Evolutionary conservation across 1,140 invertebrate genomes (phyloP), one percentile per base, ranked within the genome.

Genomic region (Zaprionus davidi): DNA sequence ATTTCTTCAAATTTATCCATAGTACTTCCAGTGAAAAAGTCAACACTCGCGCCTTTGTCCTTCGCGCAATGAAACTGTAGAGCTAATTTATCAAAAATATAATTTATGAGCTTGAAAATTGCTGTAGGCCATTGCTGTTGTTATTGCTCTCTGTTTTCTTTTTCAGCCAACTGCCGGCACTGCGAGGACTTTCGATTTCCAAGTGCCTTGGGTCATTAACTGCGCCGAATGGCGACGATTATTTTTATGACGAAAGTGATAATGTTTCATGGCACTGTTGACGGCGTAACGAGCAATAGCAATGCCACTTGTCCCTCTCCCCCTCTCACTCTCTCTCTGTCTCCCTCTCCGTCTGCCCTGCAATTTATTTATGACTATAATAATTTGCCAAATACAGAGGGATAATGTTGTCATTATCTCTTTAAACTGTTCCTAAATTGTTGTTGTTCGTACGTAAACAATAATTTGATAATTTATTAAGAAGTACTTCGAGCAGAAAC

Each of bases 31-130:
- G 3, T 3, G 3, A 0, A 11, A 34, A 11, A 34, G 9, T 34
- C 20, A 34, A 51, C 41, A 31, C 36, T n/a, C 15, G n/a, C 15
- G 41, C 5, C 5, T 7, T 44, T 44, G 5, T 20, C 24, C 5
- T 6, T 11, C 36, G 36, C 59, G 15, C 65, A 76, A 53, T 62
- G 53, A 64, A 72, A 49, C 26, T 70, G 66, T 69, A 56, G 28
- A 51, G 31, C 63, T 71, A 78, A 84, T 81, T 85, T 78, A 84
- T 78, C 71, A 55, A 51, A 81, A 84, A 75, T 75, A 68, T 85
- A 68, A 84, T 84, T 84, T 84, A 84, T 81, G 74, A 68, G 59
- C 36, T 60, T 65, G 78, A 57, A 78, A 78, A 85, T 78, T 65
- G 58, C 66, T 44, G 63, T 58, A 58, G 73, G 74, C 60, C 63